phyloP scores from a whole-genome alignment of 2,113 vertebrate species.

The Picathartes gymnocephalus region DNA sequence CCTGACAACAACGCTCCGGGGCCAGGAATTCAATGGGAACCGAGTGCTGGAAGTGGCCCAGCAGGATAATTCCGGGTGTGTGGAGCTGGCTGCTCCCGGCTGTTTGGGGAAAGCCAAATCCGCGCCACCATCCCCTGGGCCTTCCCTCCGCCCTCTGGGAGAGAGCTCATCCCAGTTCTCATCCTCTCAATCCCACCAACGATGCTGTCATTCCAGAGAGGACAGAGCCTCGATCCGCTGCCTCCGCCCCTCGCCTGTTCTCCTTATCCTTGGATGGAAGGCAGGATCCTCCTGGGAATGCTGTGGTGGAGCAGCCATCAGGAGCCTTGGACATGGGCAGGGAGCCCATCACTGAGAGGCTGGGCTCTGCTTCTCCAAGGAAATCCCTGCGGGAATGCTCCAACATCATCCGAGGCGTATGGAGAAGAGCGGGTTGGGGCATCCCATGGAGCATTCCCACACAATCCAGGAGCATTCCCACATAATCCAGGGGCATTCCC shows the following conservation, averaged over 20 bases:
- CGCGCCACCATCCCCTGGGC: not conserved
- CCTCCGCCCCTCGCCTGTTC: not conserved
- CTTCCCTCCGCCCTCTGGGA: not conserved
- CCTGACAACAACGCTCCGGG: not conserved
- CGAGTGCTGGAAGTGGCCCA: not conserved
- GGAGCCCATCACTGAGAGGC: rapidly evolving
- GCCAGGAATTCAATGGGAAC: constrained; percentile 2
- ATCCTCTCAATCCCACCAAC: not conserved
- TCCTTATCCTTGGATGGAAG: rapidly evolving
- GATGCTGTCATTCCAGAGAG: not conserved
- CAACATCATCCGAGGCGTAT: rapidly evolving
- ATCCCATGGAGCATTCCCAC: rapidly evolving
- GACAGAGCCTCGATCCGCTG: not conserved
- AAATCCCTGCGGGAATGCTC: not conserved
- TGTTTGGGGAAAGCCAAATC: not conserved
- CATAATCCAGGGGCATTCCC: rapidly evolving
- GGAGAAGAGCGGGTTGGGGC: not conserved
- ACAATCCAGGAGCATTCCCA: not conserved
- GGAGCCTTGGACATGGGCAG: not conserved
- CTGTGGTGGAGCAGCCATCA: not conserved
- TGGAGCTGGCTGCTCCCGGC: not conserved
- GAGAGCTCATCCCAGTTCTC: not conserved
- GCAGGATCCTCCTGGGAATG: not conserved
- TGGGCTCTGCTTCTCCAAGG: not conserved
- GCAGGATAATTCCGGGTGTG: not conserved